Percentiles rank a stretch among this genome's conserved stretches.
These are phyloP conservation scores for Nesogale talazaci DNA, from an alignment of 2,113 vertebrate genomes.

Conservation along the genomic window DNA sequence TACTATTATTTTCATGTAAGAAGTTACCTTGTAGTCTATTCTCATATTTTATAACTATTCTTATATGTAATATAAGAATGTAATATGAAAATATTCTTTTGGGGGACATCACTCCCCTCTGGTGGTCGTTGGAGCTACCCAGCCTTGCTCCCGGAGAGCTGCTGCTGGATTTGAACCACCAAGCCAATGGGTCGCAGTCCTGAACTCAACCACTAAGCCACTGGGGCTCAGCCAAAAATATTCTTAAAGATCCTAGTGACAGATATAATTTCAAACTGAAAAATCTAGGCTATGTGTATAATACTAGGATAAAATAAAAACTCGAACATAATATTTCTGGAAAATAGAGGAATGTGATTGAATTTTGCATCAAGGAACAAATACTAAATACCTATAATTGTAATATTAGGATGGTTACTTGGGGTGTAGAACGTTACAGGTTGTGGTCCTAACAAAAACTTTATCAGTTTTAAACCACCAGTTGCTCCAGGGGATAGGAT, in stretches of 20 bases:
- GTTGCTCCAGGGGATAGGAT: no score
- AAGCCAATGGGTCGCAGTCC: no score
- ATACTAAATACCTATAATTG: background rate
- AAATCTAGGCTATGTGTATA: background rate
- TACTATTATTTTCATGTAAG: background rate
- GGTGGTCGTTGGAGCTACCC: no score
- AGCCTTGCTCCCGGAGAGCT: no score
- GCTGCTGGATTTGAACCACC: no score
- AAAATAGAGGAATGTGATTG: conserved; percentile 1
- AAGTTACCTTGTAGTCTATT: background rate
- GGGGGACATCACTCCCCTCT: no score
- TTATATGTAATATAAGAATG: background rate
- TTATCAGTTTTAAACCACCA: no score
- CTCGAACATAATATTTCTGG: background rate
- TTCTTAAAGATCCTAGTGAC: background rate
- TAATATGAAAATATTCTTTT: background rate
- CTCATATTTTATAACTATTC: background rate
- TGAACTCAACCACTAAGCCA: no score
- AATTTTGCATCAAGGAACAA: conserved; percentile 23
- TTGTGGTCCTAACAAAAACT: no score
- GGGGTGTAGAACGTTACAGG: no score
- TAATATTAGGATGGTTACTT: no score
- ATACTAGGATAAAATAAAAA: background rate
- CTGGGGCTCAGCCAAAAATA: no score
- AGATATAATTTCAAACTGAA: background rate